Evolutionary conservation across 2,113 vertebrate genomes (phyloP).

Genomic region (Ondatra zibethicus): DNA sequence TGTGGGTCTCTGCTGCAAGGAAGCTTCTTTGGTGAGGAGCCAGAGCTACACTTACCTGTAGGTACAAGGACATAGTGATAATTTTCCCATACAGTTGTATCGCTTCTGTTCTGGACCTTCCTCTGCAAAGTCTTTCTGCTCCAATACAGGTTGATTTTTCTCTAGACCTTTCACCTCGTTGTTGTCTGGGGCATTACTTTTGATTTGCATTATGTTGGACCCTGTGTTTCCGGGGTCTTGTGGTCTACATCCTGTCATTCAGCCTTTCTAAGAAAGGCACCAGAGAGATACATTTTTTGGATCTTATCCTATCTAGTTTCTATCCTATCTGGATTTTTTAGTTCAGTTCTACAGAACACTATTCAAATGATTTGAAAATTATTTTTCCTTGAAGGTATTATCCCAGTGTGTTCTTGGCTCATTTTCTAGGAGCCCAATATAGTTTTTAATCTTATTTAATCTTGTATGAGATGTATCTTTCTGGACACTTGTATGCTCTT

Average conservation of each 20-base stretch:
- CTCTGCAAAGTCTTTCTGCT: background rate
- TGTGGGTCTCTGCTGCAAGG: background rate
- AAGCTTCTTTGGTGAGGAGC: background rate
- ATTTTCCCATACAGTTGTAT: background rate
- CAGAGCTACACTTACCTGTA: background rate
- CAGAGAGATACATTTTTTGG: background rate
- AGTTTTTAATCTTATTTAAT: background rate
- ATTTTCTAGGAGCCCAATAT: constrained; percentile 16
- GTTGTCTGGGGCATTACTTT: background rate
- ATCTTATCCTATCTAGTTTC: no score
- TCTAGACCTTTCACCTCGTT: background rate
- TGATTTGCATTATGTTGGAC: background rate
- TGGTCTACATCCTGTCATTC: background rate
- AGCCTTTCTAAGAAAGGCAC: no score
- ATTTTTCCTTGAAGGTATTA: background rate
- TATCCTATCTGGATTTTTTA: background rate
- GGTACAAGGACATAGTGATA: background rate
- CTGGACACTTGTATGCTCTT: background rate
- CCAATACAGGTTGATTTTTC: background rate
- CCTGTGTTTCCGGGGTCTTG: background rate
- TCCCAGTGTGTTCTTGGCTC: background rate
- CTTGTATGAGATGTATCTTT: constrained; percentile 2
- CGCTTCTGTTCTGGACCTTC: background rate
- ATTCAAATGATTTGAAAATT: background rate
- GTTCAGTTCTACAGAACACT: background rate